These are phyloP conservation scores for Ennomos fuscantarius DNA, from an alignment of 2,888 invertebrate genomes.

Conservation along the genomic window DNA sequence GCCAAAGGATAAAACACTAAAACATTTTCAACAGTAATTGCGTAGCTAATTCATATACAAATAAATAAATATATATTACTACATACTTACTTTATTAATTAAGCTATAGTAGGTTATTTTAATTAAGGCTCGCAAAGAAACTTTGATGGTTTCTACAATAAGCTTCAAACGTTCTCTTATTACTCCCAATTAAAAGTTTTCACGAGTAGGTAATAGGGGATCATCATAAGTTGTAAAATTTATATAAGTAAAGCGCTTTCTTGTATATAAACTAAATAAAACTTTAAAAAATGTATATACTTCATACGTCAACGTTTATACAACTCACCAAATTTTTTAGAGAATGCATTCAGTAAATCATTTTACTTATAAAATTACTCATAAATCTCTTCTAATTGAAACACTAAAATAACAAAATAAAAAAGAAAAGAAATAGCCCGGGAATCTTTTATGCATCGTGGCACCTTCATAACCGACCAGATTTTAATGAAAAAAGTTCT, in stretches of 20 bases:
- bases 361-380: neutral
- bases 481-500: constrained; percentile 71
- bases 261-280: constrained; percentile 3
- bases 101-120: constrained; percentile 9
- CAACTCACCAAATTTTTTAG: neutral
- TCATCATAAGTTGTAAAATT: constrained; percentile 15
- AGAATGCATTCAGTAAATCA: neutral
- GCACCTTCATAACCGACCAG: constrained; percentile 57
- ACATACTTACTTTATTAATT: too few species aligned
- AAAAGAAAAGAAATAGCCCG: constrained; percentile 44
- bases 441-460: constrained; percentile 63
- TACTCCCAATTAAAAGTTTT: constrained; percentile 24
- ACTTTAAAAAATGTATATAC: too few species aligned
- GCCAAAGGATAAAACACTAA: too few species aligned
- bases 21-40: too few species aligned
- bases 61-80: too few species aligned
- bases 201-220: constrained; percentile 13
- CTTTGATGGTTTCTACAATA: constrained; percentile 29
- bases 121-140: constrained; percentile 14
- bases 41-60: too few species aligned
- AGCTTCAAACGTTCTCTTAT: constrained; percentile 30
- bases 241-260: constrained; percentile 17
- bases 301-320: too few species aligned
- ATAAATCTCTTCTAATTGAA: constrained; percentile 18
- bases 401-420: constrained; percentile 21